Conservation (phyloP, 1,140 invertebrate species). For the Heliconius hewitsoni region DNA sequence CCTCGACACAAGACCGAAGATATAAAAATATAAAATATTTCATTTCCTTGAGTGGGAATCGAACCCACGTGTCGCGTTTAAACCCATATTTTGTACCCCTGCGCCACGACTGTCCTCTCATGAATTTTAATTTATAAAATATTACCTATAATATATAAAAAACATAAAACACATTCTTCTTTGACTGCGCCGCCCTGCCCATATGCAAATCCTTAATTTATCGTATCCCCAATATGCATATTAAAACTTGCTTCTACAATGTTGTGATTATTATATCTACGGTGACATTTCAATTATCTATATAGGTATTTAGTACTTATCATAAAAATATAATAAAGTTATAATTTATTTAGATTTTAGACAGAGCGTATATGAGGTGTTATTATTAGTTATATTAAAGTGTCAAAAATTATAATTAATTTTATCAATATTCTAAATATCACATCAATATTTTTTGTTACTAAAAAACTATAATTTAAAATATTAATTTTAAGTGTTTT, state of each 20-base stretch:
- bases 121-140: no score
- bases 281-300: conserved; percentile 52
- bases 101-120: no score
- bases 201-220: conserved; percentile 60
- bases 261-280: conserved; percentile 57
- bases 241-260: conserved; percentile 49
- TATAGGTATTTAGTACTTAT: background rate
- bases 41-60: no score
- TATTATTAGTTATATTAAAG: background rate
- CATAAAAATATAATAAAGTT: conserved; percentile 1
- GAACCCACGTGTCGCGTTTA: no score
- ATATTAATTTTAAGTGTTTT: background rate
- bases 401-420: background rate
- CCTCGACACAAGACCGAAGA: no score
- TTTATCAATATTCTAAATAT: background rate
- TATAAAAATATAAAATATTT: no score
- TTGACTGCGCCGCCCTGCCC: conserved; percentile 49
- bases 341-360: background rate
- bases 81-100: no score
- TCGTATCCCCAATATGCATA: conserved; percentile 46
- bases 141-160: background rate
- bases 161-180: background rate
- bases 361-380: background rate
- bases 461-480: background rate
- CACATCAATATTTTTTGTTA: background rate